Evolutionary conservation across 2,113 vertebrate species (phyloP), one percentile per base, ranked within the genome.

Genomic region (Cephalopholis sonnerati): DNA sequence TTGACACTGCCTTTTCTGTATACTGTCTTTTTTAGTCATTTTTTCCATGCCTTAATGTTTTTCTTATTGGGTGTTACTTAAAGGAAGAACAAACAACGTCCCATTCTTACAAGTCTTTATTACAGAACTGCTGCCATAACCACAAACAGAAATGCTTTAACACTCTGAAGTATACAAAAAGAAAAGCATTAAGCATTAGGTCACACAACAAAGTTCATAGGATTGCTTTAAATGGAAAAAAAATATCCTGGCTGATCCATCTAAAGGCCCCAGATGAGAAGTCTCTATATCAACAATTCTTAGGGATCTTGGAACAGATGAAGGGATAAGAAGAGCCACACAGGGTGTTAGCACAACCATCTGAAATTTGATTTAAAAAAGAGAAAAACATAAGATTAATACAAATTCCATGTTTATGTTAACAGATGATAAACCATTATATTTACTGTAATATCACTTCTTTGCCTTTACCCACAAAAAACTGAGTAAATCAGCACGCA

Each of bases 301-400:
- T 25, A 11, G 15, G 32, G 17, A 12, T 72, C 69, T 41, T 57
- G 32, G 69, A 57, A 36, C 69, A 71, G 69, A 58, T 72, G 69
- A 71, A 71, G 69, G 8, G 4, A 1, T 1, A 5, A 20, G 4
- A 0, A 25, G 9, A 1, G 15, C 4, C 0, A 25, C 53, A 71
- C 3, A 1, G 0, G 8, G 1, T 20, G 69, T 57, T 57, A 7
- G 15, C 5, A 53, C 69, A 72, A 41, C 53, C 58, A 36, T 2
- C 16, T 72, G 53, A 72, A 69, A 66, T 48, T 48, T 48, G 2
- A 63, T 41, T 39, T 7, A 41, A n/a, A 27, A 68, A 22, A 50
- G 24, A 50, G 25, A 64, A 48, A 48, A 48, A 27, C 29, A 59
- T 15, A 64, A 50, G 3, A 27, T 27, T 12, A 73, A 73, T 39